phyloP scores from a whole-genome alignment of 1,140 invertebrate species.

The Myzus persicae region DNA sequence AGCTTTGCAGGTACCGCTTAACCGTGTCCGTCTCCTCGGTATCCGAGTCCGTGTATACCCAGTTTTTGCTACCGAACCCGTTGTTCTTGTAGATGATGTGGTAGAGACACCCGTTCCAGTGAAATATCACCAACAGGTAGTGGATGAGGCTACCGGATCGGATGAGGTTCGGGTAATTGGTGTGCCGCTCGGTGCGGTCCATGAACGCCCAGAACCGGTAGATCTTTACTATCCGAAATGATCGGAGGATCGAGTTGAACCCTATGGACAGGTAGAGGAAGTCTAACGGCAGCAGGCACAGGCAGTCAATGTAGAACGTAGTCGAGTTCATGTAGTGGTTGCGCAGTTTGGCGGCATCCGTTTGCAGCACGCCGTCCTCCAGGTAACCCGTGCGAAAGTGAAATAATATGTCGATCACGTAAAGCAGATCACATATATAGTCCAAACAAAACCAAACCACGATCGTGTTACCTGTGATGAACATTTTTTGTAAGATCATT shows the following conservation, averaged over 20 bases:
- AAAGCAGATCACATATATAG: conserved; percentile 95
- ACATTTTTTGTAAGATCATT: no score
- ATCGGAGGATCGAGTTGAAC: conserved; percentile 95
- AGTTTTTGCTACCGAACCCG: conserved; percentile 89
- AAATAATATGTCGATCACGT: conserved; percentile 94
- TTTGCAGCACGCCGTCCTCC: conserved; percentile 95
- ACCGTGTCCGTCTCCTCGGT: conserved; percentile 85
- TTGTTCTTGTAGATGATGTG: conserved; percentile 95
- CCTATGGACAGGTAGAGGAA: conserved; percentile 98
- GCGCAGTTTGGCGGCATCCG: conserved; percentile 89
- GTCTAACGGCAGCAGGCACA: conserved; percentile 96
- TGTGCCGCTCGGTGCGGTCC: conserved; percentile 97
- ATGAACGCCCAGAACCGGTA: conserved; percentile 97
- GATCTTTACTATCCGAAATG: conserved; percentile 97
- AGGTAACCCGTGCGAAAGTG: conserved; percentile 97
- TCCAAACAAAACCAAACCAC: conserved; percentile 96
- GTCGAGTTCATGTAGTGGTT: conserved; percentile 99
- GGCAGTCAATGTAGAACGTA: conserved; percentile 97
- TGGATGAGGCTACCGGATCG: conserved; percentile 90
- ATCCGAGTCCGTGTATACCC: conserved; percentile 85
- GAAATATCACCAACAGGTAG: conserved; percentile 97
- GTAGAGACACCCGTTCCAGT: conserved; percentile 99
- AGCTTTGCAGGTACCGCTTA: conserved; percentile 95
- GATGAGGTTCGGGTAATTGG: conserved; percentile 98
- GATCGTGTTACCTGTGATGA: conserved; percentile 78